Percentiles rank a stretch among this genome's conserved stretches.
Evolutionary conservation across 2,888 invertebrate genomes (phyloP).

Genomic region (Eristalinus sepulchralis): DNA sequence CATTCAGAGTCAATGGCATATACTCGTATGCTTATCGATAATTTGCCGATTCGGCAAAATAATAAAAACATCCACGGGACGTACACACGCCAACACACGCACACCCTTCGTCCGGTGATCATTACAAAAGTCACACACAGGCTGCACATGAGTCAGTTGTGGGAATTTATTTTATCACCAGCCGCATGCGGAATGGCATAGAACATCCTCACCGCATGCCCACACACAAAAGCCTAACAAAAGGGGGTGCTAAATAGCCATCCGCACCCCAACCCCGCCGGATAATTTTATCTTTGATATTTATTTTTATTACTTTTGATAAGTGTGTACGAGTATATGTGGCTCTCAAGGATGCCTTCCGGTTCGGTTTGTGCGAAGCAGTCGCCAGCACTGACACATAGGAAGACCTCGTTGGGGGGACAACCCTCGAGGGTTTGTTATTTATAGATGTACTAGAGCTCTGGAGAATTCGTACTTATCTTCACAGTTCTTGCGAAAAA

Average conservation of each 20-base stretch:
- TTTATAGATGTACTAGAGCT: too few species aligned
- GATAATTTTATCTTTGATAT: background rate
- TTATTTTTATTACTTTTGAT: background rate
- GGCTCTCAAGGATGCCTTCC: background rate
- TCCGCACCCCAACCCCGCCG: background rate
- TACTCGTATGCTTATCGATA: conserved; percentile 30
- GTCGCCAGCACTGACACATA: background rate
- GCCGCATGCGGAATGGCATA: background rate
- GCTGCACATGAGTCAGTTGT: background rate
- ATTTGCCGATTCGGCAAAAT: conserved; percentile 33
- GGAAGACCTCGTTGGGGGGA: background rate
- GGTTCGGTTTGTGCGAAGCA: background rate
- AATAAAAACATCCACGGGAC: background rate
- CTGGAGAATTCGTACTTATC: conserved; percentile 12
- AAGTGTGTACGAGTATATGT: background rate
- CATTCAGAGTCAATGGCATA: background rate
- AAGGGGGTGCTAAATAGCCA: background rate
- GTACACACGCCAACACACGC: background rate
- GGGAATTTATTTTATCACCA: conserved; percentile 37
- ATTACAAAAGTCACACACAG: background rate
- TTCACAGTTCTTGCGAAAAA: conserved; percentile 18
- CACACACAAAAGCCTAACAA: background rate
- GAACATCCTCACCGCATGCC: background rate
- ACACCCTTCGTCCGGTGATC: too few species aligned
- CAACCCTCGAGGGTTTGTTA: too few species aligned